phyloP scores from a whole-genome alignment of 2,113 vertebrate genomes.

The Apteryx owenii region DNA sequence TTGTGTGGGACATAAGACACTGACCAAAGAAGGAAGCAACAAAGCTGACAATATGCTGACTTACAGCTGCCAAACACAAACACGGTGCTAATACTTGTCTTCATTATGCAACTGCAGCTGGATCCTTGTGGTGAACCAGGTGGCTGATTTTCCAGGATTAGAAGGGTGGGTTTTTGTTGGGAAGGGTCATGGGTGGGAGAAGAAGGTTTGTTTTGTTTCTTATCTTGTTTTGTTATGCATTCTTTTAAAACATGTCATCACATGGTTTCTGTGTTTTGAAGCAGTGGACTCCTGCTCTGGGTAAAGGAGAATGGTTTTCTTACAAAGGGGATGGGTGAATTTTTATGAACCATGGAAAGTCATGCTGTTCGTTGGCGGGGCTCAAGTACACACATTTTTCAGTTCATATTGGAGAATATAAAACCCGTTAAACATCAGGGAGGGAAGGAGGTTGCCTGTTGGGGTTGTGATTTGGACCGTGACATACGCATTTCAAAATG shows the following conservation, averaged over 20 bases:
- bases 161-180: neutral
- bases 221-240: neutral
- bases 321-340: constrained; percentile 12
- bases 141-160: neutral
- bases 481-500: constrained; percentile 21
- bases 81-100: neutral
- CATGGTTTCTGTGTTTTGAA: constrained; percentile 22
- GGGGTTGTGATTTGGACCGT: constrained; percentile 46
- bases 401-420: constrained; percentile 35
- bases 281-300: constrained; percentile 6
- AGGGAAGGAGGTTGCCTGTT: constrained; percentile 47
- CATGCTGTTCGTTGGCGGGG: constrained; percentile 12
- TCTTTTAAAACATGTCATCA: constrained; percentile 35
- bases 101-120: neutral
- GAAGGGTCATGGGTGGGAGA: constrained; percentile 7
- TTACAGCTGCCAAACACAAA: neutral
- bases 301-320: constrained; percentile 12
- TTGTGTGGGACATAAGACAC: neutral
- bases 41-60: neutral
- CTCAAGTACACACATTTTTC: constrained; percentile 46
- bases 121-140: neutral
- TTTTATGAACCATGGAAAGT: constrained; percentile 58
- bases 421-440: constrained; percentile 34
- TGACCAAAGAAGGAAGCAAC: neutral
- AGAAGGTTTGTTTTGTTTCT: neutral